These are phyloP conservation scores for Climacteris rufus DNA, from an alignment of 2,113 vertebrate species.

Conservation along the genomic window DNA sequence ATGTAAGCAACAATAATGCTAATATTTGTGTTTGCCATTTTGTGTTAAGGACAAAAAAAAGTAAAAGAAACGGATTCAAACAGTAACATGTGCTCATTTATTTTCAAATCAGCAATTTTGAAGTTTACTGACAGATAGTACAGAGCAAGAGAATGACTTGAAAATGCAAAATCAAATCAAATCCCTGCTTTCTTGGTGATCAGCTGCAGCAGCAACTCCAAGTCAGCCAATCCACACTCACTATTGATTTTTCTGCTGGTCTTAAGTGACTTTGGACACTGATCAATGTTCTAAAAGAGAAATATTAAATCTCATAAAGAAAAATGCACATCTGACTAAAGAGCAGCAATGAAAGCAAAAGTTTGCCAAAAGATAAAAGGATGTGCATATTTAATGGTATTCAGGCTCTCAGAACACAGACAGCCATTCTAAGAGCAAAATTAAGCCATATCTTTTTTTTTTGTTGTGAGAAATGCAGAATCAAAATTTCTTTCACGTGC, in stretches of 20 bases:
- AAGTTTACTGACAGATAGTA: slow-evolving; percentile 51
- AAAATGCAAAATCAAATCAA: slow-evolving; percentile 60
- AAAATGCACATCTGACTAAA: slow-evolving; percentile 56
- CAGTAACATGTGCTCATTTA: slow-evolving; percentile 46
- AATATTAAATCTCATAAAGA: slow-evolving; percentile 63
- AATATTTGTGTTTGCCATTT: slow-evolving; percentile 30
- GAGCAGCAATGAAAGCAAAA: slow-evolving; percentile 6
- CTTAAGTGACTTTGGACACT: slow-evolving; percentile 68
- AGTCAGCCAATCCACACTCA: slow-evolving; percentile 1
- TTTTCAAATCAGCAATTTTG: slow-evolving; percentile 56
- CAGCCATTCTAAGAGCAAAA: neutral
- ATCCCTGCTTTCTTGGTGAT: slow-evolving; percentile 48
- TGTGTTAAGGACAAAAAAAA: slow-evolving; percentile 4
- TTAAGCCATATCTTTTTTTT: neutral
- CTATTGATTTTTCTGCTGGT: slow-evolving; percentile 64
- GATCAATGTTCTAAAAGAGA: slow-evolving; percentile 67
- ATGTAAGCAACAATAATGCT: slow-evolving; percentile 16
- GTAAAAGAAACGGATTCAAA: slow-evolving; percentile 25
- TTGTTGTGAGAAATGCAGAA: neutral
- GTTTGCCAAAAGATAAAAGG: slow-evolving; percentile 39
- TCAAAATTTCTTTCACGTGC: neutral
- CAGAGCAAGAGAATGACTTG: slow-evolving; percentile 32
- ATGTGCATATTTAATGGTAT: neutral
- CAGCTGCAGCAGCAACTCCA: slow-evolving; percentile 50
- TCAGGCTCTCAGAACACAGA: neutral